Percentiles rank a stretch among this genome's conserved stretches.
Conservation (phyloP, 2,888 invertebrate species). For the Leptarthrus brevirostris region DNA sequence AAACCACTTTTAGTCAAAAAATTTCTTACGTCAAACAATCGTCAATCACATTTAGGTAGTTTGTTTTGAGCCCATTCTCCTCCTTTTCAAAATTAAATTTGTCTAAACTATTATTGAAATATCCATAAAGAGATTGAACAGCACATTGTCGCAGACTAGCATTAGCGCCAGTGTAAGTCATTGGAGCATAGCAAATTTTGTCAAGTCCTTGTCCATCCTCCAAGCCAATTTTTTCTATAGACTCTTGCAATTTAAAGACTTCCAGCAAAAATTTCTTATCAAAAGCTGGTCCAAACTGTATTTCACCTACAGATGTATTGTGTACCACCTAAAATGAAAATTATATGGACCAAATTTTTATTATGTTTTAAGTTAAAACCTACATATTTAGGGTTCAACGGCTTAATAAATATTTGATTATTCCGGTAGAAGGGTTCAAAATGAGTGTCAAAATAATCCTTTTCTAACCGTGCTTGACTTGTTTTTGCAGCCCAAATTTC, state of each 20-base stretch:
- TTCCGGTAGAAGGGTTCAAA: slow-evolving; percentile 92
- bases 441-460: slow-evolving; percentile 86
- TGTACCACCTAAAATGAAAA: slow-evolving; percentile 61
- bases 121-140: slow-evolving; percentile 84
- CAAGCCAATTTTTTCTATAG: slow-evolving; percentile 72
- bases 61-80: slow-evolving; percentile 66
- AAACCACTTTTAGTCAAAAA: background rate
- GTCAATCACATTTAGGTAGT: slow-evolving; percentile 63
- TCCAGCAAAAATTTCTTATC: slow-evolving; percentile 79
- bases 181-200: slow-evolving; percentile 87
- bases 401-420: slow-evolving; percentile 86
- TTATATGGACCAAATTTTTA: background rate
- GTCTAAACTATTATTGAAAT: slow-evolving; percentile 74
- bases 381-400: slow-evolving; percentile 71
- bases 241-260: slow-evolving; percentile 77
- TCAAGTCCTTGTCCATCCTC: slow-evolving; percentile 70
- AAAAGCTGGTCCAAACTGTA: slow-evolving; percentile 82
- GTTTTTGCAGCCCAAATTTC: slow-evolving; percentile 92
- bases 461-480: slow-evolving; percentile 83
- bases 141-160: slow-evolving; percentile 76
- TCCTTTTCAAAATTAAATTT: slow-evolving; percentile 67
- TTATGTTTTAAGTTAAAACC: slow-evolving; percentile 55
- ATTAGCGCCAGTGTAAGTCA: slow-evolving; percentile 74
- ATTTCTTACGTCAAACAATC: slow-evolving; percentile 62
- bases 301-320: slow-evolving; percentile 64